A percentile compares a stretch with the other conserved stretches of the same genome.
These are phyloP conservation scores for Cephalopholis sonnerati DNA, from an alignment of 2,113 vertebrate genomes.

Conservation along the genomic window DNA sequence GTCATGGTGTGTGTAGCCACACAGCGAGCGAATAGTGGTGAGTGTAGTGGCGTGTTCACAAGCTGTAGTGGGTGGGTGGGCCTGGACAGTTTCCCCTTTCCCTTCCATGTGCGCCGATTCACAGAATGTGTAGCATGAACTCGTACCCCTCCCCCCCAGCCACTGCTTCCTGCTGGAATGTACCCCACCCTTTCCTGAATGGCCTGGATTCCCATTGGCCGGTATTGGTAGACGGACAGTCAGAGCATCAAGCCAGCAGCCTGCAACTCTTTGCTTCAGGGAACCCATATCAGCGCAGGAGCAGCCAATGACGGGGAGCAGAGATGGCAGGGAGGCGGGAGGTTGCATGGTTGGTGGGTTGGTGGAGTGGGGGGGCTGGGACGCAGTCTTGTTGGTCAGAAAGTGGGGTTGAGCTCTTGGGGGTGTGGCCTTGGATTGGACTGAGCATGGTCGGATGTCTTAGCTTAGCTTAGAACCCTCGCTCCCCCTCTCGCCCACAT, in stretches of 20 bases:
- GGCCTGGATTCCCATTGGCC: slow-evolving; percentile 81
- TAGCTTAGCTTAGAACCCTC: slow-evolving; percentile 54
- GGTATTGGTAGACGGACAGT: slow-evolving; percentile 44
- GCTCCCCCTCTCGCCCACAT: slow-evolving; percentile 51
- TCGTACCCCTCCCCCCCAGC: slow-evolving; percentile 70
- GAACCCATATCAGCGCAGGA: slow-evolving; percentile 54
- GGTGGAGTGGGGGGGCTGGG: slow-evolving; percentile 60
- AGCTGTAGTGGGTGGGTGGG: slow-evolving; percentile 71
- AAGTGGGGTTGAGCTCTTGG: slow-evolving; percentile 78
- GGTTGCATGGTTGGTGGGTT: slow-evolving; percentile 66
- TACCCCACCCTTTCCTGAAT: slow-evolving; percentile 85
- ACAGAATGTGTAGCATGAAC: slow-evolving; percentile 85
- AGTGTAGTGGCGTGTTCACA: slow-evolving; percentile 59
- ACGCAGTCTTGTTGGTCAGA: slow-evolving; percentile 68
- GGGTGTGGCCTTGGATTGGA: slow-evolving; percentile 69
- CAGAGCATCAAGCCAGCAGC: slow-evolving; percentile 60
- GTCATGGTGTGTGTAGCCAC: slow-evolving; percentile 20
- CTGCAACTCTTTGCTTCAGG: slow-evolving; percentile 52
- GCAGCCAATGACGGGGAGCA: slow-evolving; percentile 72
- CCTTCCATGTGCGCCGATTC: slow-evolving; percentile 76
- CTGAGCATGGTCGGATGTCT: slow-evolving; percentile 72
- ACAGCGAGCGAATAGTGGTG: slow-evolving; percentile 7
- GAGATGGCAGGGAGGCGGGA: slow-evolving; percentile 70
- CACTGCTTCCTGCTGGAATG: slow-evolving; percentile 82
- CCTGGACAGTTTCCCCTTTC: slow-evolving; percentile 67